Evolutionary conservation across 2,113 vertebrate genomes (phyloP).

Genomic region (Climacteris rufus): DNA sequence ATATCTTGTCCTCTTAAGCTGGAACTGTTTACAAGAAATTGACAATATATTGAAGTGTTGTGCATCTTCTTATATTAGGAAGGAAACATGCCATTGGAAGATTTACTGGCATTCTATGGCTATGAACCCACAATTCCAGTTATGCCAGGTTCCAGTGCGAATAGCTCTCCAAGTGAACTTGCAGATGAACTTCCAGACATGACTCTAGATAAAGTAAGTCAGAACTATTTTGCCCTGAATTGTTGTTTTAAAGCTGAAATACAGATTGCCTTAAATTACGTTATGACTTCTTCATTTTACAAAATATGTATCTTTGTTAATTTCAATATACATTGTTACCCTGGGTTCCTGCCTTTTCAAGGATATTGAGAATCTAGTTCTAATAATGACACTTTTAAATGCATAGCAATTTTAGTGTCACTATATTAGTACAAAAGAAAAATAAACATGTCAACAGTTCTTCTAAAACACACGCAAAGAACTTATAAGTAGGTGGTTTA

Average conservation of each 20-base stretch:
- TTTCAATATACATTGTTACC: neutral
- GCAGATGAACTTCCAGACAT: slow-evolving; percentile 96
- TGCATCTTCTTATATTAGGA: slow-evolving; percentile 75
- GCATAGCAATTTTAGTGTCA: neutral
- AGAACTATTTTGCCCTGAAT: neutral
- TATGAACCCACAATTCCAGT: slow-evolving; percentile 85
- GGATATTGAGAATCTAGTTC: neutral
- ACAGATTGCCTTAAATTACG: neutral
- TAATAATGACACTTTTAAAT: neutral
- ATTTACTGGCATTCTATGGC: slow-evolving; percentile 93
- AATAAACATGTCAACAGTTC: neutral
- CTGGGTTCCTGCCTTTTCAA: neutral
- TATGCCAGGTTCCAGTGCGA: slow-evolving; percentile 83
- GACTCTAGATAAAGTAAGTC: slow-evolving; percentile 95
- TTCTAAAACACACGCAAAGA: neutral
- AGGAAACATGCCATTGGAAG: slow-evolving; percentile 95
- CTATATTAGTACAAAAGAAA: neutral
- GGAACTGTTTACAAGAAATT: neutral
- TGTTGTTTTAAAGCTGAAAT: neutral
- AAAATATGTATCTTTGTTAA: neutral
- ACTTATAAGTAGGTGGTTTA: neutral
- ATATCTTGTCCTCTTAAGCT: neutral
- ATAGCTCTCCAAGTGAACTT: slow-evolving; percentile 94
- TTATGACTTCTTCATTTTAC: neutral
- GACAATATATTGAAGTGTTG: neutral